Evolutionary conservation across 2,797 vertebrate species (phyloP), one percentile per base, ranked within the genome.

Genomic region (Eulemur coronatus): DNA sequence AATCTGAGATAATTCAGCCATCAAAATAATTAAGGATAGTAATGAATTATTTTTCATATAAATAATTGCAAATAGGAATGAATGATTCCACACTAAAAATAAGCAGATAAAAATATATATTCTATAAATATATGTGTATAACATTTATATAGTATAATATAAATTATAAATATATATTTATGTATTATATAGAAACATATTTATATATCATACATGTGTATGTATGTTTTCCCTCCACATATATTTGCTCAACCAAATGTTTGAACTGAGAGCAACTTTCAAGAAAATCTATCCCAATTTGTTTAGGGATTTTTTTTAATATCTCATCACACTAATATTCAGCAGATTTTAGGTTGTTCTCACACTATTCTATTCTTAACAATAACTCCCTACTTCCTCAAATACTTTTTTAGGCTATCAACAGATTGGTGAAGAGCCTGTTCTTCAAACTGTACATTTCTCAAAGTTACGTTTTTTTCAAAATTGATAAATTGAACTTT

Each of bases 301-400:
- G 93, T 97, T 95, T 67, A 89, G 17, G 28, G 14, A 43, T 67
- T 84, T 35, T 35, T 43, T 95, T 65, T 46, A 61, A 35, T 22
- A 84, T 22, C 3, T 92, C 81, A 2, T 41, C 33, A 48, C 15
- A 65, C 91, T 96, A 96, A 97, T 89, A 96, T 52, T 91, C 70
- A 93, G 63, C 5, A 84, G 55, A 76, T 84, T 38, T 57, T 72
- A 88, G 57, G 30, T 26, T 89, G 86, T 94, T 48, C 59, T 87
- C 72, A 94, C 89, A 81, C 63, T 67, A 50, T 61, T 67, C 76
- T 80, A 33, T 89, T 95, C 90, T 89, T 93, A 92, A 63, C 20
- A 91, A 17, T 95, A 72, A 55, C 72, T 97, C 89, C 89, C 76
- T 93, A 57, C 48, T n/a, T 70, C 12, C 12, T 50, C 76, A 82